Evolutionary conservation across 2,888 invertebrate species (phyloP), one percentile per base, ranked within the genome.

Genomic region (Hyalella azteca): DNA sequence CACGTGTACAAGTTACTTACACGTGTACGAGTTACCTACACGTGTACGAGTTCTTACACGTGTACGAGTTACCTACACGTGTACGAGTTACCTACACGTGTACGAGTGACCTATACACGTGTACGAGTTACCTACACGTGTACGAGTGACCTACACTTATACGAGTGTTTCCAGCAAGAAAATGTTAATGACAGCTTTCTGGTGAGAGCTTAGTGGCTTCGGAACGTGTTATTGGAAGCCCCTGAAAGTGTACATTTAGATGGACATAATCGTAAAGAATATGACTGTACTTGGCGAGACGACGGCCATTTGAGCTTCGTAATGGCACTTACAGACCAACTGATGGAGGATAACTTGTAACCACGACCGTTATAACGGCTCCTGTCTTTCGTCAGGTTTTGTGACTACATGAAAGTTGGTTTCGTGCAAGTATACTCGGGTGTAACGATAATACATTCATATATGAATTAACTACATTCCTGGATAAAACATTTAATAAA

Each of bases 211-310:
- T 66, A 66, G 66, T 66, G 66, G 66, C 66, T 36, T 66, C 66
- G 66, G 66, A 66, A 66, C 66, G 66, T 66, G 66, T 66, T 66
- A 66, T 66, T 66, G 66, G 66, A 66, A 66, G 66, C 66, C 36
- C 66, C 66, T 66, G 66, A 66, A 66, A 66, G 29, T 66, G 66
- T 66, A 66, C 66, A 66, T 66, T 66, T 36, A 66, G 66, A 66
- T 66, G 36, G 66, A 66, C 66, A 66, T 66, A 66, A 66, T 66
- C 66, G 66, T 66, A 66, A 66, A 66, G 66, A 66, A 66, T 66
- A 66, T 66, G 66, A 66, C 66, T 66, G 66, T 66, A 66, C 66
- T 66, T 66, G 66, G 66, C 36, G 29, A 66, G 66, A 66, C 66
- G 39, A 36, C 66, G n/a, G 39, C 66, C 66, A 66, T 66, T 66